Conservation (phyloP, 2,113 vertebrate genomes). For the Triplophysa siluroides region DNA sequence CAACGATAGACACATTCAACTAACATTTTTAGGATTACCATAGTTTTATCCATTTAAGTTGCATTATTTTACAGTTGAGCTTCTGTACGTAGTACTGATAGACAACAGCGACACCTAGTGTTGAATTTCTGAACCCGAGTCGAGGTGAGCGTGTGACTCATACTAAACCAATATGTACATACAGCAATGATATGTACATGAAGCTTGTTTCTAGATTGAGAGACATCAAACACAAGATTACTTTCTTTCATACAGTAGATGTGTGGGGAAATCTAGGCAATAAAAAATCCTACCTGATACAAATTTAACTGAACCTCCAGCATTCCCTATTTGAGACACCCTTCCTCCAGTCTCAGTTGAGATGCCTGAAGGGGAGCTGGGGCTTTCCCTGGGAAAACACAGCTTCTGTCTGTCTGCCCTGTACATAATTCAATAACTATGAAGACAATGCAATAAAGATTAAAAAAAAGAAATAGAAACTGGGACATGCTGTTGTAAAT, state of each 20-base stretch:
- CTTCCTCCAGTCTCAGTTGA: not conserved
- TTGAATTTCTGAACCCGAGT: not conserved
- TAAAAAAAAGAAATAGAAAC: not conserved
- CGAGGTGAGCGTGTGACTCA: too few relatives aligned
- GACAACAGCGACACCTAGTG: conserved; percentile 12
- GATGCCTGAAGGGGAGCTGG: conserved; percentile 9
- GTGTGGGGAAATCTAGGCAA: too few relatives aligned
- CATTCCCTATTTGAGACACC: conserved; percentile 27
- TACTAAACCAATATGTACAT: too few relatives aligned
- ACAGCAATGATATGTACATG: too few relatives aligned
- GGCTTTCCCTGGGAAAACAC: conserved; percentile 40
- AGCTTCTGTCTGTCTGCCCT: not conserved
- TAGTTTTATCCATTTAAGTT: too few relatives aligned
- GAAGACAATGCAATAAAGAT: not conserved
- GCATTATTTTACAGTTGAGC: not conserved
- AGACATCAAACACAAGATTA: too few relatives aligned
- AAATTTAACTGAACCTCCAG: conserved; percentile 8
- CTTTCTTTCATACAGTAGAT: too few relatives aligned
- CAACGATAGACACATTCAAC: too few relatives aligned
- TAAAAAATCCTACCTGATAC: not conserved
- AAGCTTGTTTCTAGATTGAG: too few relatives aligned
- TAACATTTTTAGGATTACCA: too few relatives aligned
- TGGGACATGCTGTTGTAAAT: not conserved
- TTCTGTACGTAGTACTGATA: not conserved
- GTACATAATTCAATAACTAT: conserved; percentile 12